These are phyloP conservation scores for Heterotilapia buettikoferi DNA, from an alignment of 2,113 vertebrate genomes.

Conservation along the genomic window DNA sequence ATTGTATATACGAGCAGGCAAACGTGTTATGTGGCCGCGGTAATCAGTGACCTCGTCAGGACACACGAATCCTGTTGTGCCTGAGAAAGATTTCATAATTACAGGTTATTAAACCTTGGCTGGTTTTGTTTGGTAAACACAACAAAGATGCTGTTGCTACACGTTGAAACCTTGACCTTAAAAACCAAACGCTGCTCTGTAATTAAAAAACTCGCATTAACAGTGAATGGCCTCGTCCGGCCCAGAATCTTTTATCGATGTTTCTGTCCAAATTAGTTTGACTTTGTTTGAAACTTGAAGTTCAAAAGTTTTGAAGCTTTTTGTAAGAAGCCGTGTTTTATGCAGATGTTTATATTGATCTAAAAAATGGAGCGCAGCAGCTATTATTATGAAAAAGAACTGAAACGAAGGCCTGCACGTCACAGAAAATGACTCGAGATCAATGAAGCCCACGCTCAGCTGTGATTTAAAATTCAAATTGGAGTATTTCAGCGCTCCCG, in stretches of 20 bases:
- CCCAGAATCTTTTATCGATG: not conserved
- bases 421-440: not conserved
- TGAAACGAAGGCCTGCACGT: not conserved
- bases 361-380: not conserved
- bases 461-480: not conserved
- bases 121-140: not conserved
- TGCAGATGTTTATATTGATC: not conserved
- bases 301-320: not conserved
- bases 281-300: not conserved
- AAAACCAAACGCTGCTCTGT: not conserved
- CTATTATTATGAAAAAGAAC: not conserved
- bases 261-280: not conserved
- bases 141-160: not conserved
- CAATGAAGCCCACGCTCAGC: not conserved
- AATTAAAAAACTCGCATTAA: not conserved
- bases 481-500: not conserved
- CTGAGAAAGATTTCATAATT: not conserved
- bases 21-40: not conserved
- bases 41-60: not conserved
- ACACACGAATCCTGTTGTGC: not conserved
- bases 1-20: not conserved
- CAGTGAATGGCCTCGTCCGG: not conserved
- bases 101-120: not conserved
- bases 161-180: not conserved
- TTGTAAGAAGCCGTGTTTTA: not conserved